Percentiles rank a stretch among this genome's conserved stretches.
These are phyloP conservation scores for Lepidochitona cinerea DNA, from an alignment of 2,888 invertebrate species.

Conservation along the genomic window DNA sequence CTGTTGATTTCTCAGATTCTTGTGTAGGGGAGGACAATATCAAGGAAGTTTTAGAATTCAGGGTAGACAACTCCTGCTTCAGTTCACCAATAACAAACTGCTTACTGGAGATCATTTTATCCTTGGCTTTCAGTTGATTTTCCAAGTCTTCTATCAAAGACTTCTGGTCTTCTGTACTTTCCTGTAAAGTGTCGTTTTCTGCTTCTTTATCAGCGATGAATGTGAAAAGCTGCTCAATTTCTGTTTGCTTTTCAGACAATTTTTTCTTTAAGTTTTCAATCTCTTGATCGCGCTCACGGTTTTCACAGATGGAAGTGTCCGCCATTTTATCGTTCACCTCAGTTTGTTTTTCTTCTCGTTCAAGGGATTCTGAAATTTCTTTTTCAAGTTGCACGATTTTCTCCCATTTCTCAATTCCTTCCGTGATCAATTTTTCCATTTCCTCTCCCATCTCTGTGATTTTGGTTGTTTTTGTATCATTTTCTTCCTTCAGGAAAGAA, in stretches of 20 bases:
- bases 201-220: background rate
- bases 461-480: constrained; percentile 11
- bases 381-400: background rate
- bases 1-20: background rate
- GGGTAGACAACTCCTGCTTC: constrained; percentile 33
- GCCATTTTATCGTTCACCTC: background rate
- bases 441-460: background rate
- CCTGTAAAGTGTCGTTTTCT: background rate
- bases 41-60: constrained; percentile 13
- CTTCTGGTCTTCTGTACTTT: constrained; percentile 10
- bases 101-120: constrained; percentile 10
- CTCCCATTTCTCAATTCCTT: background rate
- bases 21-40: background rate
- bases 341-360: background rate
- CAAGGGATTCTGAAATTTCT: background rate
- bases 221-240: constrained; percentile 22
- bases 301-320: background rate
- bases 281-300: constrained; percentile 24
- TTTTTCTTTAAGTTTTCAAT: constrained; percentile 32
- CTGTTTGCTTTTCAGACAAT: constrained; percentile 26
- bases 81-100: constrained; percentile 15
- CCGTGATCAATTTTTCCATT: background rate
- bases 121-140: constrained; percentile 25
- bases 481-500: constrained; percentile 8
- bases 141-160: constrained; percentile 27